Base-by-base conservation (phyloP, 2,797 vertebrate species). In the Neomorphus geoffroyi region DNA sequence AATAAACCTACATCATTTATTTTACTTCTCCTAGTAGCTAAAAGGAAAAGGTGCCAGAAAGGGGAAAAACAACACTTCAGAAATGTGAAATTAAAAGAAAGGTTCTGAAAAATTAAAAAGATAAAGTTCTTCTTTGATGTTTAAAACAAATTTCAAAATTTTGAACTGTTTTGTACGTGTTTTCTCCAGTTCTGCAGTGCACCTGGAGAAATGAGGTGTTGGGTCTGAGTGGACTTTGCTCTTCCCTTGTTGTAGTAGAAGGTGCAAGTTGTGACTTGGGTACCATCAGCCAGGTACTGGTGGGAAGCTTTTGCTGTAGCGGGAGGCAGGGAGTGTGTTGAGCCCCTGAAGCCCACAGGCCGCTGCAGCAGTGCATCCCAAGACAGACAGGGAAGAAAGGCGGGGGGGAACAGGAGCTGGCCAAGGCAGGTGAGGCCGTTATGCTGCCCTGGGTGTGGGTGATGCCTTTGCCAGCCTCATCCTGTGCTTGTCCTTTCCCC, bases 1-100 rank as follows among this genome's bases (percentile, higher is more conserved):
- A 94, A 93, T 66, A 96, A 94, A 90, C 82, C 88, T 65, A 88
- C 90, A 94, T 94, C 54, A 81, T 93, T 95, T 94, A 88, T 94
- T 94, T 95, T 75, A 86, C 60, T 81, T 91, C 70, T 79, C 80
- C 32, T 58, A 70, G 86, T 43, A 90, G 86, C 88, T 92, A 86
- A 93, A 94, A 93, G 73, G 53, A 83, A 94, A 93, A 96, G 64
- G 73, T 86, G 81, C 45, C 0, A 41, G 65, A 67, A 80, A 95
- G 37, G 77, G 80, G 77, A 62, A 93, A 94, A 95, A 92, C 79
- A 94, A 43, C 64, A 32, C 48, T 92, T 92, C 80, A 82, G 86
- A 92, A 82, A 74, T 6, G 30, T 24, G 13, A 84, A 96, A 96
- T 93, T 92, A 92, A 85, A 92, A 87, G 78, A 62, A 90, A 79